Percentiles rank a stretch among this genome's conserved stretches.
These are phyloP conservation scores for Crossocerus cetratus DNA, from an alignment of 2,888 invertebrate genomes.

Conservation along the genomic window DNA sequence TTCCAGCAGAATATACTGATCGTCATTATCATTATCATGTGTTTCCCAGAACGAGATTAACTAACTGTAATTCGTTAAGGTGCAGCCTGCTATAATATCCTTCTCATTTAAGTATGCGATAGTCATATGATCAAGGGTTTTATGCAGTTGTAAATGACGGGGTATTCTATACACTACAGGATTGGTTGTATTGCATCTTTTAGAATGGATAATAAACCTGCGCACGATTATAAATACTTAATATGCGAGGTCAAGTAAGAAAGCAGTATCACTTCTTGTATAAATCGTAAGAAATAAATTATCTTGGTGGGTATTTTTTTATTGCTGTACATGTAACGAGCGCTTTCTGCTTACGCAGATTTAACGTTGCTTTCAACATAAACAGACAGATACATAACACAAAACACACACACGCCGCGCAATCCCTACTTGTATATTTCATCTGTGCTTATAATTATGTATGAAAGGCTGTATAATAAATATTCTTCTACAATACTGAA, in stretches of 20 bases:
- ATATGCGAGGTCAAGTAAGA: conserved; percentile 27
- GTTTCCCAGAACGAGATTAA: too few species aligned
- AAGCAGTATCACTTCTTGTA: conserved; percentile 33
- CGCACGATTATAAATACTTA: conserved; percentile 35
- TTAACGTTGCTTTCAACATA: conserved; percentile 36
- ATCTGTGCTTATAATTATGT: conserved; percentile 41
- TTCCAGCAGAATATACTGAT: conserved; percentile 41
- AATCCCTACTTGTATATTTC: conserved; percentile 37
- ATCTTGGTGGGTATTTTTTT: conserved; percentile 45
- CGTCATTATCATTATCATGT: not conserved
- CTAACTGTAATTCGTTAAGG: too few species aligned
- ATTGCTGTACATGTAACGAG: conserved; percentile 37
- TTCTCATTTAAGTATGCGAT: not conserved
- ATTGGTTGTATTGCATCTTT: not conserved
- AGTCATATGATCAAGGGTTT: not conserved
- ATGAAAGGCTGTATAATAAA: conserved; percentile 45
- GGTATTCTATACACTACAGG: too few species aligned
- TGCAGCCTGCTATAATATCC: not conserved
- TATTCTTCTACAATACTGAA: conserved; percentile 47
- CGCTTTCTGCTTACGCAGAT: conserved; percentile 25
- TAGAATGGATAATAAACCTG: conserved; percentile 29
- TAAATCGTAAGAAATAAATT: conserved; percentile 30
- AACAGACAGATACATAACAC: not conserved
- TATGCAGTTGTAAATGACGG: too few species aligned
- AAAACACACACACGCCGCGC: too few species aligned